Base-by-base conservation (phyloP, 2,888 invertebrate genomes). In the Ichneumoninae sp. region DNA sequence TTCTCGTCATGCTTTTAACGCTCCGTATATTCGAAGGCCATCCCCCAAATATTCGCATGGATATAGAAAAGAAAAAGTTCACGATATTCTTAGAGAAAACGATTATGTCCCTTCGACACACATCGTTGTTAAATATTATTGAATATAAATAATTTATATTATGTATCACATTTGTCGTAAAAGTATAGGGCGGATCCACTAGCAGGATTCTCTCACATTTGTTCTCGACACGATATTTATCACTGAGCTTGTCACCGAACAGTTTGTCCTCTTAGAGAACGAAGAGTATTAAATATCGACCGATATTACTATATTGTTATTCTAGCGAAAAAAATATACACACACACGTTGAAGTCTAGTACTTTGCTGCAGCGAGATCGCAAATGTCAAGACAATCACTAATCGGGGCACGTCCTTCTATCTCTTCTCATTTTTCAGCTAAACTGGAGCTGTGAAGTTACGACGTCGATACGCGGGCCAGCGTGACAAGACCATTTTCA, bases 361-460 rank as follows among this genome's bases (percentile, higher is more conserved):
- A 30, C 22, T 33, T 75, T 10, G 33, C 57, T 36, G 36, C 30
- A 52, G 16, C 7, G n/a, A 40, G 36, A 40, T 66, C 2, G n/a
- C 62, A 4, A 54, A 22, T 0, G 40, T 52, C 36, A 10, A 60
- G 16, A 33, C 5, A 54, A 30, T n/a, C 13, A 62, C 47, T 71
- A 77, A 74, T 75, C 69, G 65, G 60, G 44, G 22, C 66, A 47
- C 13, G 70, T 78, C 62, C 44, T 74, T 62, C 16, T 66, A 80
- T 68, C 76, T 84, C 68, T 86, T 72, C 54, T 82, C 33, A 81
- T 76, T 88, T 93, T 92, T 86, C 92, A 93, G 93, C 87, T 93
- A 93, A 93, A 91, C 89, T 87, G 91, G 92, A 92, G 92, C 89
- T 88, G 91, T 91, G 90, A 90, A 91, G 90, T 90, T 86, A 86